Percentiles rank a stretch among this genome's conserved stretches.
These are phyloP conservation scores for Rhinichthys osculus DNA, from an alignment of 2,797 vertebrate genomes.

Conservation along the genomic window DNA sequence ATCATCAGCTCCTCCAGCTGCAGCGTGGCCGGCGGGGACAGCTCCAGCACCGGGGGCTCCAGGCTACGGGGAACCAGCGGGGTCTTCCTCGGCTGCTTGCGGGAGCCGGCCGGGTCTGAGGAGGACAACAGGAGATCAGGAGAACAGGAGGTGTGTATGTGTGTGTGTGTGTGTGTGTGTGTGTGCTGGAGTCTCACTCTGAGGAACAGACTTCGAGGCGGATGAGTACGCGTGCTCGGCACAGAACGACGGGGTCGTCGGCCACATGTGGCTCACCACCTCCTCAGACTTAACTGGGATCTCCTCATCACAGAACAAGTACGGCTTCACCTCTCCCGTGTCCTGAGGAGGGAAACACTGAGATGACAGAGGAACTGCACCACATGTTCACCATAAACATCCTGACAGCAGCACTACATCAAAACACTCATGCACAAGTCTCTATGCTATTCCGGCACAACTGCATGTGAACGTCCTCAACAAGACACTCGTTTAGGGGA, in stretches of 20 bases:
- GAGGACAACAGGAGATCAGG: not conserved
- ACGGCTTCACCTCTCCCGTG: constrained; percentile 93
- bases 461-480: too few species aligned
- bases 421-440: too few species aligned
- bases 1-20: constrained; percentile 98
- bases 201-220: constrained; percentile 95
- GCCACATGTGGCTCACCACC: constrained; percentile 99
- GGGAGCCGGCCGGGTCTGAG: constrained; percentile 86
- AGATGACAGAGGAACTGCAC: not conserved
- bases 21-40: constrained; percentile 91
- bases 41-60: constrained; percentile 93
- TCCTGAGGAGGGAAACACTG: constrained; percentile 77
- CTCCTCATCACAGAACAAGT: constrained; percentile 97
- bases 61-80: constrained; percentile 94
- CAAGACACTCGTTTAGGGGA: too few species aligned
- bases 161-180: too few species aligned
- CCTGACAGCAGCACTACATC: too few species aligned
- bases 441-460: too few species aligned
- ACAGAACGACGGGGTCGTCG: constrained; percentile 90
- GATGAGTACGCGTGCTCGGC: constrained; percentile 97
- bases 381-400: not conserved
- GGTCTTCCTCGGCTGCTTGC: constrained; percentile 96
- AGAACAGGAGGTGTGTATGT: too few species aligned
- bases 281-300: constrained; percentile 98
- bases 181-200: constrained; percentile 80